Base-by-base conservation (phyloP, 2,888 invertebrate genomes). In the Piscicola geometra region DNA sequence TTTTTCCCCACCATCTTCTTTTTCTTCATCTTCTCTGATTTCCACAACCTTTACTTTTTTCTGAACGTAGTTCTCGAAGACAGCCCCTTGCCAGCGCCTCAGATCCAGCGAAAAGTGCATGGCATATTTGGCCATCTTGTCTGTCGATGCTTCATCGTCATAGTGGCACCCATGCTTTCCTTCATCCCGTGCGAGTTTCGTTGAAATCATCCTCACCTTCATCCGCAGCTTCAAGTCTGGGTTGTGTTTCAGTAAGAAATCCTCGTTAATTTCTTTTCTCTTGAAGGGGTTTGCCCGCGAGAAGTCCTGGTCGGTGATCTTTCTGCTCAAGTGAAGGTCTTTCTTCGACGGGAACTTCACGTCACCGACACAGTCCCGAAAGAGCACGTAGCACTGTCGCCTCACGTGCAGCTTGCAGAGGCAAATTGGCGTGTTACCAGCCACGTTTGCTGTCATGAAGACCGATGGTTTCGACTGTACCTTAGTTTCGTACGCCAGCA, bases 31-130 rank as follows among this genome's bases (percentile, higher is more conserved):
- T 52, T 50, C 32, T 50, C 32, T 32, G 9, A 12, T 2, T 21
- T 52, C 69, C 1, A 41, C 33, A 41, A 25, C 9, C 41, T 41
- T 69, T 41, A 47, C 25, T 25, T 0, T 69, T 32, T 12, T 52
- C 30, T 71, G n/a, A 18, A 32, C 30, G n/a, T 12, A 50, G 28
- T n/a, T 50, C 15, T 47, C 52, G 2, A 52, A 25, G 15, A 21
- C 30, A 50, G n/a, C 21, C 25, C 33, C 21, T 12, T 73, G 25
- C 73, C 60, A 73, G 41, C 30, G 15, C 32, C 56, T 73, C 30
- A 73, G 35, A 35, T 73, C 64, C 15, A 60, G 41, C n/a, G 60
- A 60, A 35, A 64, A 73, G 56, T 73, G 73, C 64, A 73, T 64
- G 1, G 64, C 60, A 33, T 73, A 35, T 36, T 73, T 56, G n/a